Conservation (phyloP, 2,797 vertebrate genomes). For the Bufotes viridis region DNA sequence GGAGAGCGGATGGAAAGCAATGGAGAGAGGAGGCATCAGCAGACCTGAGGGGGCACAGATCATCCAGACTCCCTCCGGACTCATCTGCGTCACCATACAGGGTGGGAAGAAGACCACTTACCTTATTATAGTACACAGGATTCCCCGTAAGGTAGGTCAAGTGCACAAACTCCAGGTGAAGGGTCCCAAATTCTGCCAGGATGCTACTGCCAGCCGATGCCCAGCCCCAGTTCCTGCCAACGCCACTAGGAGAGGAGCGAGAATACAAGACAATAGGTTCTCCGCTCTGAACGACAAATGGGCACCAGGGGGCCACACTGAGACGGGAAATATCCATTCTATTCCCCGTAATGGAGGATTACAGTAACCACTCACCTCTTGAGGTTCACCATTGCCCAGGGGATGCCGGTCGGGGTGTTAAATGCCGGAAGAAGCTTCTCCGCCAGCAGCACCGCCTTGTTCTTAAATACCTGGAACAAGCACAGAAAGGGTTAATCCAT, state of each 20-base stretch:
- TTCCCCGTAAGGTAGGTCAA: conserved; percentile 97
- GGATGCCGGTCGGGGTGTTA: conserved; percentile 97
- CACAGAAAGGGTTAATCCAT: background rate
- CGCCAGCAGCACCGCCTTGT: conserved; percentile 93
- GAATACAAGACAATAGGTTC: no score
- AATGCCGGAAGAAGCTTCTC: conserved; percentile 98
- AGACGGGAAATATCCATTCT: no score
- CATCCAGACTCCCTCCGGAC: no score
- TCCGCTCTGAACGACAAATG: no score
- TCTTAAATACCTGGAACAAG: conserved; percentile 88
- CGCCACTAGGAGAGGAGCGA: conserved; percentile 78
- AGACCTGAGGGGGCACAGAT: no score
- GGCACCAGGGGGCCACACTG: no score
- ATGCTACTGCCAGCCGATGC: conserved; percentile 98
- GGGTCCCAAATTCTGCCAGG: conserved; percentile 95
- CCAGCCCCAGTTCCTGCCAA: conserved; percentile 99
- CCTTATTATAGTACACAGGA: conserved; percentile 94
- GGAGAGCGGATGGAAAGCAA: no score
- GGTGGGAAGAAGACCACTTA: conserved; percentile 65
- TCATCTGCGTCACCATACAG: no score
- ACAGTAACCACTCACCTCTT: conserved; percentile 83
- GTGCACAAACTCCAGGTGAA: conserved; percentile 99
- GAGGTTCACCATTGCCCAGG: conserved; percentile 99
- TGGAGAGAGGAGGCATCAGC: no score
- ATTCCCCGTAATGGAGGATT: no score